Conservation (phyloP, 1,140 invertebrate genomes). For the Drosophila triauraria region DNA sequence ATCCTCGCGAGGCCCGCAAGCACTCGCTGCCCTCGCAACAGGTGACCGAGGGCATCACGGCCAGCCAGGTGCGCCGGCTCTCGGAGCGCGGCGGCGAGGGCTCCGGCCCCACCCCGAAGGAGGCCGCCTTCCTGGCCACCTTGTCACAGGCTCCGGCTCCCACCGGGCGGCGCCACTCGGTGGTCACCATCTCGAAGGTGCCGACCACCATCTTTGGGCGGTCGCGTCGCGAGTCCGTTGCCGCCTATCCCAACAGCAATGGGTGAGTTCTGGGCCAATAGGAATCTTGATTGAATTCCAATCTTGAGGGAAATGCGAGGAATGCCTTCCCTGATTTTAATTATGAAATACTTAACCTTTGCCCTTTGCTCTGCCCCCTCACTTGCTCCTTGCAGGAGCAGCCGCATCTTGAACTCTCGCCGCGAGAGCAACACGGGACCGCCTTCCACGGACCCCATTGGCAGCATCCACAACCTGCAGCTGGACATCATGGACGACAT, state of each 20-base stretch:
- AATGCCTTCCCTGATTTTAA: background rate
- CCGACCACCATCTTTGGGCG: conserved; percentile 90
- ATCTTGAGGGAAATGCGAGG: background rate
- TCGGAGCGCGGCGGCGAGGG: conserved; percentile 91
- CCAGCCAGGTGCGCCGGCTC: conserved; percentile 92
- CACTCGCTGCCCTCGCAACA: conserved; percentile 93
- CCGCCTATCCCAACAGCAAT: conserved; percentile 89
- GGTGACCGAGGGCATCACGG: conserved; percentile 93
- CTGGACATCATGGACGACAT: conserved; percentile 95
- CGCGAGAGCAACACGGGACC: conserved; percentile 86
- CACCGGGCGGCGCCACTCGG: conserved; percentile 91
- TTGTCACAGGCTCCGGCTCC: conserved; percentile 90
- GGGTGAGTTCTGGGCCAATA: conserved; percentile 47
- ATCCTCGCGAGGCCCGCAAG: conserved; percentile 89
- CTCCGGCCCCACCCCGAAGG: conserved; percentile 88
- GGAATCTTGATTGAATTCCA: background rate
- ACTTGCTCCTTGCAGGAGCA: conserved; percentile 55
- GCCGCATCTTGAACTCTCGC: conserved; percentile 71
- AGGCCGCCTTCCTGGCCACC: conserved; percentile 92
- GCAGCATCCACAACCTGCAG: conserved; percentile 92
- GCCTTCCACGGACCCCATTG: conserved; percentile 89
- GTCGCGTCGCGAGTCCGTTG: conserved; percentile 91
- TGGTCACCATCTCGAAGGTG: conserved; percentile 92
- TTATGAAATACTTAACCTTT: background rate
- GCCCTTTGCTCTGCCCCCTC: background rate